Evolutionary conservation across 2,888 invertebrate species (phyloP).

Genomic region (Pharmacophagus antenor): DNA sequence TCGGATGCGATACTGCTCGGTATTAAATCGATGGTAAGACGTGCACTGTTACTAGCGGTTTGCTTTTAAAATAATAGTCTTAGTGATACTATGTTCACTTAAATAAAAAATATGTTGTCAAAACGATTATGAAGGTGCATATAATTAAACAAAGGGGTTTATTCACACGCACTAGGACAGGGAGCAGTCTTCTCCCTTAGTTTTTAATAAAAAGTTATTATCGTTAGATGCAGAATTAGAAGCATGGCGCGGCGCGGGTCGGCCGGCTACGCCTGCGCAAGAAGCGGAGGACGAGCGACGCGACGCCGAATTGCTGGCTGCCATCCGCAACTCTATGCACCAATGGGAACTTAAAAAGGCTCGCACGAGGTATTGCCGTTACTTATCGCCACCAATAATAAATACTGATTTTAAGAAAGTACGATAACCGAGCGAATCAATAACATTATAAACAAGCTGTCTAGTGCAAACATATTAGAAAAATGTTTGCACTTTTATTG

Average conservation of each 20-base stretch:
- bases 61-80: too few species aligned
- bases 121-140: too few species aligned
- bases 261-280: slow-evolving; percentile 80
- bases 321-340: slow-evolving; percentile 86
- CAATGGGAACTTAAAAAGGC: slow-evolving; percentile 84
- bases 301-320: slow-evolving; percentile 86
- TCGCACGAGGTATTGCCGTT: slow-evolving; percentile 69
- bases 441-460: not conserved
- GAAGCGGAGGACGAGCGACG: slow-evolving; percentile 87
- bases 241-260: slow-evolving; percentile 70
- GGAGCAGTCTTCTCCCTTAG: too few species aligned
- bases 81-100: too few species aligned
- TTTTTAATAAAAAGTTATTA: not conserved
- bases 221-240: slow-evolving; percentile 69
- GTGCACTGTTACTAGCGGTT: too few species aligned
- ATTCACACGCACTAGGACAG: too few species aligned
- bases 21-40: too few species aligned
- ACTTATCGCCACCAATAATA: not conserved
- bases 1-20: too few species aligned
- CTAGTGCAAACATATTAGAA: too few species aligned
- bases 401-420: not conserved
- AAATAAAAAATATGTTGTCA: not conserved
- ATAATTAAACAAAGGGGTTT: too few species aligned
- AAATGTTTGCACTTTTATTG: too few species aligned
- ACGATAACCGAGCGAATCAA: not conserved